Evolutionary conservation across 2,797 vertebrate species (phyloP), one percentile per base, ranked within the genome.

Genomic region (Eulemur mongoz): DNA sequence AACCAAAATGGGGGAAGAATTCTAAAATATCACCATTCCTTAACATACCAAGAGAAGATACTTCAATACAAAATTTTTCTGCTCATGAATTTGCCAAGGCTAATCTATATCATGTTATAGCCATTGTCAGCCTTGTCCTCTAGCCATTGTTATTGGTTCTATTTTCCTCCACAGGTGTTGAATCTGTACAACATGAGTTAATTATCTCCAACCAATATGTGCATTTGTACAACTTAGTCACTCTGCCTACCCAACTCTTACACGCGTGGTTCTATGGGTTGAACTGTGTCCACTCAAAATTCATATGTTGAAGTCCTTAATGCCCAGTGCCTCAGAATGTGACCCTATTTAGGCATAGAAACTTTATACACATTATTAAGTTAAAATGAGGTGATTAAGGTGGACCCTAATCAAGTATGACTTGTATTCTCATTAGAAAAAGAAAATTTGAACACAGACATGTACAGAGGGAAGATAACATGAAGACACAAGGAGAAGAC

Each of bases 1-100:
- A 86, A 79, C 35, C 48, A 93, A 95, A 96, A 65, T 89, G 20
- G 2, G 22, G 69, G 76, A 30, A 69, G 15, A 82, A 22, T 70
- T 93, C 10, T 3, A 0, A 40, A 78, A 61, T 57, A 73, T 50
- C 1, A n/a, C 52, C 4, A 67, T 73, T 81, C 89, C 9, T 23
- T 61, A 69, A 32, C 20, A 22, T 78, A 85, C 17, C 11, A 82
- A 23, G 20, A 13, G 35, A 92, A 43, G 40, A 93, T 76, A 8
- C 30, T 57, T 69, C 2, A 12, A n/a, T 35, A 35, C 10, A 84
- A 82, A 89, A 5, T 38, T 70, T 93, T 73, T 72, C 45, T 25
- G 18, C 25, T 50, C 13, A 48, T 25, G 40, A 57, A 5, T 79
- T 94, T 54, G 6, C 38, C 40, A 85, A 43, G 35, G 7, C 11